phyloP scores from a whole-genome alignment of 1,140 invertebrate genomes.

The Atopsyche davidsoni region DNA sequence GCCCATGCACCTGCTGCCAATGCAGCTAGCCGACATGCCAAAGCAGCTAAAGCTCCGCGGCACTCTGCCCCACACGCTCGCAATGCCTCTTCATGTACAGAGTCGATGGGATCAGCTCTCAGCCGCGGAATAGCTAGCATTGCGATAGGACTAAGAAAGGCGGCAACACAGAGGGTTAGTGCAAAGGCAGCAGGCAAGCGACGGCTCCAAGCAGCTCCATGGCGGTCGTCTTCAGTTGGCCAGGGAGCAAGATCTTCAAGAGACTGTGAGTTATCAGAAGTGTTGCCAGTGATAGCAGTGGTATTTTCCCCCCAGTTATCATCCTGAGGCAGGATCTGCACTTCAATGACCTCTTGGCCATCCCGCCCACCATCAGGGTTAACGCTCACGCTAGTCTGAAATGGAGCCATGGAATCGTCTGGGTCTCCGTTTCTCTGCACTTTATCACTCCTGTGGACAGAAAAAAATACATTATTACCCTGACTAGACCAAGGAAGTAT shows the following conservation, averaged over 20 bases:
- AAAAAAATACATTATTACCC: no score
- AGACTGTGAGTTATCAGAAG: slow-evolving; percentile 89
- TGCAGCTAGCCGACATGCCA: slow-evolving; percentile 87
- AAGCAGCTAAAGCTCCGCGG: slow-evolving; percentile 78
- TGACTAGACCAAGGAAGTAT: slow-evolving; percentile 4
- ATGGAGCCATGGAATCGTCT: slow-evolving; percentile 61
- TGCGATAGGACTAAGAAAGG: slow-evolving; percentile 85
- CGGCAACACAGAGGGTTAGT: slow-evolving; percentile 67
- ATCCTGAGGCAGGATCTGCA: slow-evolving; percentile 90
- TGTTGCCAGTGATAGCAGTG: slow-evolving; percentile 94
- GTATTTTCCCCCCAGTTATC: slow-evolving; percentile 98
- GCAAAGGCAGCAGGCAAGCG: slow-evolving; percentile 71
- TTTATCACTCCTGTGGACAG: slow-evolving; percentile 48
- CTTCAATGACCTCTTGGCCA: slow-evolving; percentile 80
- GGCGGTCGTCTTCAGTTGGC: slow-evolving; percentile 66
- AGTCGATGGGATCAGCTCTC: slow-evolving; percentile 56
- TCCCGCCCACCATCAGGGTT: slow-evolving; percentile 60
- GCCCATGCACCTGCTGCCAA: slow-evolving; percentile 92
- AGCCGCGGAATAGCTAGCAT: slow-evolving; percentile 93
- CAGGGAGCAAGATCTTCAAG: slow-evolving; percentile 83
- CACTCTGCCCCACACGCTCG: slow-evolving; percentile 54
- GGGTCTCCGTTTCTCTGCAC: slow-evolving; percentile 41
- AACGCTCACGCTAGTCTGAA: slow-evolving; percentile 73
- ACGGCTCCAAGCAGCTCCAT: slow-evolving; percentile 67
- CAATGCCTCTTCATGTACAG: slow-evolving; percentile 17